phyloP scores from a whole-genome alignment of 2,888 invertebrate genomes.

The Stegophylla sp. region DNA sequence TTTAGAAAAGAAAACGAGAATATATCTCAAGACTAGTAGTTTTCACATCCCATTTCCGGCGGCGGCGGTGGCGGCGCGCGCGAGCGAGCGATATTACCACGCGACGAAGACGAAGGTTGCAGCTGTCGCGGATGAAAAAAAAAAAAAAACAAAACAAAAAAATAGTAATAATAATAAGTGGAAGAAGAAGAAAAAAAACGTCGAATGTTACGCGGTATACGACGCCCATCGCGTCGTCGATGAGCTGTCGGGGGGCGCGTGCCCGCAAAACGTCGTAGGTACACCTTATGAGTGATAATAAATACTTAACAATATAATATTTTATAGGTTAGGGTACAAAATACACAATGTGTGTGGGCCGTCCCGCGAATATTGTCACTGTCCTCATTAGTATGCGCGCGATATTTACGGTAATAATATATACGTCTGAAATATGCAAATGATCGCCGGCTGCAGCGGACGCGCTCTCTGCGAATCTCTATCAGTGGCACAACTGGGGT shows the following conservation, averaged over 20 bases:
- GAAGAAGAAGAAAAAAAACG: background rate
- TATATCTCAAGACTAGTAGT: slow-evolving; percentile 42
- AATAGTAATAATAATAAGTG: background rate
- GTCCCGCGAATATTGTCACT: background rate
- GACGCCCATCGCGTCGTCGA: slow-evolving; percentile 40
- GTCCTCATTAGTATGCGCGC: background rate
- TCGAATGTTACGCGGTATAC: background rate
- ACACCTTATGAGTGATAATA: background rate
- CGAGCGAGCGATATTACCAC: background rate
- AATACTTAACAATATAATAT: too few species aligned
- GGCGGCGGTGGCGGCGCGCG: background rate
- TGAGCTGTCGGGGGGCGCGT: slow-evolving; percentile 44
- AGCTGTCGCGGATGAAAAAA: background rate
- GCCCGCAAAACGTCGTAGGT: slow-evolving; percentile 18
- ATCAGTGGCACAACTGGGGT: too few species aligned
- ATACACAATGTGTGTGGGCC: background rate
- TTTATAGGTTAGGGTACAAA: background rate
- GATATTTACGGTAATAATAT: background rate
- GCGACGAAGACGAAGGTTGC: background rate
- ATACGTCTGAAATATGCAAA: background rate
- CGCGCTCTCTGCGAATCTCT: background rate
- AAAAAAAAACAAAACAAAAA: slow-evolving; percentile 19
- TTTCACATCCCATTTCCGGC: slow-evolving; percentile 55
- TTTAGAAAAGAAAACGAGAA: slow-evolving; percentile 33
- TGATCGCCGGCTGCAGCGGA: background rate